phyloP scores from a whole-genome alignment of 2,113 vertebrate genomes.

The Argyrosomus japonicus region DNA sequence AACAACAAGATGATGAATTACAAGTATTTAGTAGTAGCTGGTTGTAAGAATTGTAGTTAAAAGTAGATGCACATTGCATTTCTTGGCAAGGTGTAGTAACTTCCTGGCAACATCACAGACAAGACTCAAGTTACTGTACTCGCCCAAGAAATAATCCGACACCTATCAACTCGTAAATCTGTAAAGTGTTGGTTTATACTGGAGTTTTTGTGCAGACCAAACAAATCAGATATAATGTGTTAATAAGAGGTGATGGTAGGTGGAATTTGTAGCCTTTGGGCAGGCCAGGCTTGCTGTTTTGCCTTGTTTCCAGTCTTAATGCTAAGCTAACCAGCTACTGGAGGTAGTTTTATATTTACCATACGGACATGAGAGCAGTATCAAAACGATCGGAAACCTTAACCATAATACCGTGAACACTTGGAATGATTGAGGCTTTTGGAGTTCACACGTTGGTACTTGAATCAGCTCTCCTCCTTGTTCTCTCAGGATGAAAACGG shows the following conservation, averaged over 20 bases:
- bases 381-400: too few relatives aligned
- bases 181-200: background rate
- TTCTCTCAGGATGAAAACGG: constrained; percentile 89
- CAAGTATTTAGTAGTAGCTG: background rate
- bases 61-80: background rate
- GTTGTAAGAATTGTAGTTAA: too few relatives aligned
- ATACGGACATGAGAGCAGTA: background rate
- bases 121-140: background rate
- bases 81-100: background rate
- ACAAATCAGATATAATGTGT: background rate
- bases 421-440: background rate
- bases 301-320: background rate
- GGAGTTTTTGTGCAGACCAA: background rate
- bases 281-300: background rate
- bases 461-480: background rate
- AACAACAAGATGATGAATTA: background rate
- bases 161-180: background rate
- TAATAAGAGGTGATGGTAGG: background rate
- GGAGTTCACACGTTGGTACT: background rate
- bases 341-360: background rate
- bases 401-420: background rate
- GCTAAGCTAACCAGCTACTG: background rate
- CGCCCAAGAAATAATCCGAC: background rate
- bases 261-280: background rate
- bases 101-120: background rate